A percentile compares a stretch with the other conserved stretches of the same genome.
Conservation (phyloP, 2,888 invertebrate species). For the Morpho helenor region DNA sequence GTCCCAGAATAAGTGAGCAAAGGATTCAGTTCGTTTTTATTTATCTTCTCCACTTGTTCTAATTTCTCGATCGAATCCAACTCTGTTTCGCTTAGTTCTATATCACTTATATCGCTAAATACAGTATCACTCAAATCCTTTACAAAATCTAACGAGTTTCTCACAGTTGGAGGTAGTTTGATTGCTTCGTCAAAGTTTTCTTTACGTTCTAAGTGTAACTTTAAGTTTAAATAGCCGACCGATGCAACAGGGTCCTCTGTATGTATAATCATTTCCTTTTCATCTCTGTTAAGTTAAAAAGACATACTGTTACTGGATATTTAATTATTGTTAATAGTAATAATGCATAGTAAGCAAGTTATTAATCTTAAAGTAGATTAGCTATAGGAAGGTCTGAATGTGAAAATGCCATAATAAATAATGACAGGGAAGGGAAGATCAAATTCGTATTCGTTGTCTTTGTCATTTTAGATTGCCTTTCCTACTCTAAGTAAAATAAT, state of each 20-base stretch:
- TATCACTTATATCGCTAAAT: conserved; percentile 82
- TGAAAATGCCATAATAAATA: too few relatives aligned
- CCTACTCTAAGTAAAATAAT: too few relatives aligned
- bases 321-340: too few relatives aligned
- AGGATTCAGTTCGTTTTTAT: conserved; percentile 64
- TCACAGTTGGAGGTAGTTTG: conserved; percentile 68
- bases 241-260: conserved; percentile 96
- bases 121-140: conserved; percentile 81
- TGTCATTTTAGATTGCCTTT: too few relatives aligned
- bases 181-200: conserved; percentile 58
- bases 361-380: too few relatives aligned
- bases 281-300: conserved; percentile 81
- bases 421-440: too few relatives aligned
- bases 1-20: conserved; percentile 59
- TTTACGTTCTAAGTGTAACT: conserved; percentile 87
- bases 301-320: neutral
- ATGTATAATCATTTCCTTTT: conserved; percentile 91
- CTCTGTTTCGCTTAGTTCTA: conserved; percentile 81
- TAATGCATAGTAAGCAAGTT: too few relatives aligned
- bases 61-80: conserved; percentile 79
- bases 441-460: too few relatives aligned
- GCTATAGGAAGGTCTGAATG: too few relatives aligned
- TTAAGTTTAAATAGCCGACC: conserved; percentile 95
- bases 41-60: conserved; percentile 67
- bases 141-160: conserved; percentile 80